A percentile compares a stretch with the other conserved stretches of the same genome.
Conservation (phyloP, 2,797 vertebrate species). For the Cynopterus sphinx region DNA sequence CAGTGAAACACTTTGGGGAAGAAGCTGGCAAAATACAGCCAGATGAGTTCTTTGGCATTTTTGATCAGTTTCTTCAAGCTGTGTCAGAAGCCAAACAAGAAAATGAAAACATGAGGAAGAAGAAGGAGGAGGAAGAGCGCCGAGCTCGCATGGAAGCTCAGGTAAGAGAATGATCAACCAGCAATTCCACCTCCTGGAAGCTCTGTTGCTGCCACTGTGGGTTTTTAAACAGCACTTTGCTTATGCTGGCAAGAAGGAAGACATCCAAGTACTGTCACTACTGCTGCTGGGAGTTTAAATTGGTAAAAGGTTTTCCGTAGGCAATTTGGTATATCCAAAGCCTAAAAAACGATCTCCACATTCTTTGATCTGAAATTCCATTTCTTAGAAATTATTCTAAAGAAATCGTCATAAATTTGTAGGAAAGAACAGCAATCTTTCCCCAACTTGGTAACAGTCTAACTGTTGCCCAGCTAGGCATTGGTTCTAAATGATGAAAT, state of each 20-base stretch:
- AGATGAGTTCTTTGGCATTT: slow-evolving; percentile 99
- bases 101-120: slow-evolving; percentile 96
- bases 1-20: slow-evolving; percentile 97
- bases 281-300: background rate
- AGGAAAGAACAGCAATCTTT: background rate
- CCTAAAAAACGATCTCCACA: background rate
- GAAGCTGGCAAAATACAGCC: slow-evolving; percentile 95
- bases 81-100: slow-evolving; percentile 96
- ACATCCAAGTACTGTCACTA: background rate
- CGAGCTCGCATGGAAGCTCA: slow-evolving; percentile 96
- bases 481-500: background rate
- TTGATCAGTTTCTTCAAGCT: slow-evolving; percentile 98
- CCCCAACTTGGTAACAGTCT: background rate
- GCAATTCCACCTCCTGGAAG: fast-evolving
- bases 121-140: slow-evolving; percentile 97
- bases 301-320: background rate
- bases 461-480: background rate
- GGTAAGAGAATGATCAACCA: slow-evolving; percentile 82
- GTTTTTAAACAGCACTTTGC: background rate
- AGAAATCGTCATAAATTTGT: background rate
- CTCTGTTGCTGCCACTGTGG: background rate
- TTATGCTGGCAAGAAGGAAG: background rate
- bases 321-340: background rate
- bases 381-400: slow-evolving; percentile 21
- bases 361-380: background rate